Conservation (phyloP, 35 echinoderm and acorn worm species). For the Hemicentrotus pulcherrimus region DNA sequence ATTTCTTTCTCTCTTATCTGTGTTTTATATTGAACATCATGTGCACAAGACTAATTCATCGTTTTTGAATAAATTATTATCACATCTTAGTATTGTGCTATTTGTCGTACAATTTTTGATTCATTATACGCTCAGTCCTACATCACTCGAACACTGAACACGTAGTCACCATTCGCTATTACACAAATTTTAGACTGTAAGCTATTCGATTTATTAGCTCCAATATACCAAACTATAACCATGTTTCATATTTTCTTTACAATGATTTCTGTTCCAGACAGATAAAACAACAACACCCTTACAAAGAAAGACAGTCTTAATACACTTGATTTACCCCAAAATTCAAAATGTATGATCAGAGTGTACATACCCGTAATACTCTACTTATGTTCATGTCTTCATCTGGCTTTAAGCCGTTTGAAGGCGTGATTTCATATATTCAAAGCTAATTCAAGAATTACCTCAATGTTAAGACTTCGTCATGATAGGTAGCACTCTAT, state of each 20-base stretch:
- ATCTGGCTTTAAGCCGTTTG: not conserved
- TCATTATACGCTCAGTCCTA: not conserved
- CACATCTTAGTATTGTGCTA: not conserved
- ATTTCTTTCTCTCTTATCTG: not conserved
- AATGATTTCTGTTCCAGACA: not conserved
- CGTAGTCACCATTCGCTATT: not conserved
- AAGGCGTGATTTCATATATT: not conserved
- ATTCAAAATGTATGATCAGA: not conserved
- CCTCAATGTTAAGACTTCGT: too few species aligned
- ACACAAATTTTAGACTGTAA: not conserved
- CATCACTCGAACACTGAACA: not conserved
- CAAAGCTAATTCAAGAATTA: too few species aligned
- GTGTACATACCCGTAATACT: conserved; percentile 1
- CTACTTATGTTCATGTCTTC: not conserved
- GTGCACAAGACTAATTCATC: not conserved
- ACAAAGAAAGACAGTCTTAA: not conserved
- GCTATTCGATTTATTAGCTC: not conserved
- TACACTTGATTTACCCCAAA: not conserved
- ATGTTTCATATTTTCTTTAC: not conserved
- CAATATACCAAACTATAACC: conserved; percentile 14
- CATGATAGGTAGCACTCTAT: too few species aligned
- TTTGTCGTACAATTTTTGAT: not conserved
- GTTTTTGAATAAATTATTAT: too few species aligned
- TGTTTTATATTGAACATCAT: not conserved
- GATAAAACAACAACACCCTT: not conserved